Conservation (phyloP, 1,140 invertebrate species). For the Ostrea edulis region DNA sequence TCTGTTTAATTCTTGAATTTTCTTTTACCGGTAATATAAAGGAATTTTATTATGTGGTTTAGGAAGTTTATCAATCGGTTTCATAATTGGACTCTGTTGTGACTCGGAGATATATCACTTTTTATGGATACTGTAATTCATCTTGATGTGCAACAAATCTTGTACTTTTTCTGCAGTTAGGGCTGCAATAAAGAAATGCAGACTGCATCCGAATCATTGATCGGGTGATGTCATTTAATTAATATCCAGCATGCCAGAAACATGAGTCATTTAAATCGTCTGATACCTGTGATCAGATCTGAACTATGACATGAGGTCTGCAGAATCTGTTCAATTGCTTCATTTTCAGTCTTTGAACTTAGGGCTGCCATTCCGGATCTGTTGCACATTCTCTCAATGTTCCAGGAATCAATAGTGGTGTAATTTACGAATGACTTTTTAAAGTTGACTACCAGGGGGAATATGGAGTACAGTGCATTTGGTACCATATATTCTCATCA, state of each 20-base stretch:
- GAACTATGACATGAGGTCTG: not conserved
- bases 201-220: not conserved
- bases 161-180: not conserved
- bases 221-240: conserved; percentile 7
- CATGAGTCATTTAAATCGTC: not conserved
- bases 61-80: not conserved
- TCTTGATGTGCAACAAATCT: not conserved
- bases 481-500: not conserved
- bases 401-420: not conserved
- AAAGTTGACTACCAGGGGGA: not conserved
- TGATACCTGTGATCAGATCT: conserved; percentile 9
- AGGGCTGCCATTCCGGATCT: not conserved
- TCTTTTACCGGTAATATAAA: too few species aligned
- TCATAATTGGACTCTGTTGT: not conserved
- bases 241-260: conserved; percentile 9
- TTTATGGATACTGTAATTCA: not conserved
- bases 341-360: conserved; percentile 12
- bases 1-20: not conserved
- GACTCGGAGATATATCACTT: too few species aligned
- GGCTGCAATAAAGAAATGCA: not conserved
- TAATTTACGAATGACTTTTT: conserved; percentile 17
- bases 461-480: not conserved
- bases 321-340: not conserved
- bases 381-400: not conserved
- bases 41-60: not conserved